These are phyloP conservation scores for Eupleurogrammus muticus DNA, from an alignment of 2,797 vertebrate species.

Conservation along the genomic window DNA sequence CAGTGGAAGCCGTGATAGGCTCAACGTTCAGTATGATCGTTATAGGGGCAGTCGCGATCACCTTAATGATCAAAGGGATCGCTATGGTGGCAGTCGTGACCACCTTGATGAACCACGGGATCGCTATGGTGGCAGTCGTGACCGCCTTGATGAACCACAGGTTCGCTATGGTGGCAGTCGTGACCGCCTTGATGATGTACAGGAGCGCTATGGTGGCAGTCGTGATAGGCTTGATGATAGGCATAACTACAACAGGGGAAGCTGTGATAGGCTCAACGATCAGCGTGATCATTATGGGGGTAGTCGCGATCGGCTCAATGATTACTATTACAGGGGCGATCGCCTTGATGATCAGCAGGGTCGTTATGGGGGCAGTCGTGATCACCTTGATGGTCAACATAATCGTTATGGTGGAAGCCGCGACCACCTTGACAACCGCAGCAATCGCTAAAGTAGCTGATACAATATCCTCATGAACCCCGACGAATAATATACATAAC, in stretches of 20 bases:
- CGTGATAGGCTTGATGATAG: slow-evolving; percentile 19
- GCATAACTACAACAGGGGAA: slow-evolving; percentile 7
- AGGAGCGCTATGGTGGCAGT: slow-evolving; percentile 21
- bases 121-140: slow-evolving; percentile 36
- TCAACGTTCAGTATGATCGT: slow-evolving; percentile 9
- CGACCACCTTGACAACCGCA: slow-evolving; percentile 16
- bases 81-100: slow-evolving; percentile 7
- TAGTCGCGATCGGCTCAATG: slow-evolving; percentile 39
- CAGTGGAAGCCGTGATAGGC: slow-evolving; percentile 24
- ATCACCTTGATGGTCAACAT: slow-evolving; percentile 1
- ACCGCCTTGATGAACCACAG: slow-evolving; percentile 34
- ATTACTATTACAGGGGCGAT: not conserved
- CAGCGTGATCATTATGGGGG: not conserved
- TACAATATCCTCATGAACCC: slow-evolving; percentile 11
- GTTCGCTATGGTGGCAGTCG: slow-evolving; percentile 25
- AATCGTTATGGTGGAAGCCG: slow-evolving; percentile 36
- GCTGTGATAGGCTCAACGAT: slow-evolving; percentile 47
- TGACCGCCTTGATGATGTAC: slow-evolving; percentile 22
- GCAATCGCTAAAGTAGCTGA: slow-evolving; percentile 10
- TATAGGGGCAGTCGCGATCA: slow-evolving; percentile 35
- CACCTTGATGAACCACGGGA: slow-evolving; percentile 43
- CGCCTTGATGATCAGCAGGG: not conserved
- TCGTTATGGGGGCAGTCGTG: not conserved
- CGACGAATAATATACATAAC: slow-evolving; percentile 9
- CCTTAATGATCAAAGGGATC: slow-evolving; percentile 13